Percentiles rank a stretch among this genome's conserved stretches.
phyloP scores from a whole-genome alignment of 53 echinoderm and acorn worm genomes.

The Hippasteria phrygiana region DNA sequence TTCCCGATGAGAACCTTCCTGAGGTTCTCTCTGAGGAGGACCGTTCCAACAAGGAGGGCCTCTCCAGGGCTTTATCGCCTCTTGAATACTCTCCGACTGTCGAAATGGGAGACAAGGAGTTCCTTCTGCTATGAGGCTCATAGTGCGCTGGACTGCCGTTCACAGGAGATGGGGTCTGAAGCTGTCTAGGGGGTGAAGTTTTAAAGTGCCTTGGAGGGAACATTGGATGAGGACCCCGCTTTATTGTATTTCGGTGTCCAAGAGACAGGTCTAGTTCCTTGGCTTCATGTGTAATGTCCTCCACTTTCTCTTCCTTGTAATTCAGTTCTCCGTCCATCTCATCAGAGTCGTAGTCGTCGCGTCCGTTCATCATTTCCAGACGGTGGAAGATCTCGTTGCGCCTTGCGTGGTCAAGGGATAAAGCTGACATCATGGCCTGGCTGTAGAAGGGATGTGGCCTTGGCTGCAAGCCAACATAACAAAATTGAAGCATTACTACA shows the following conservation, averaged over 20 bases:
- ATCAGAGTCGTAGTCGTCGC: slow-evolving; percentile 35
- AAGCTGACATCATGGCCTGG: slow-evolving; percentile 36
- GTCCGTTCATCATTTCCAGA: slow-evolving; percentile 50
- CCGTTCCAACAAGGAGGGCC: background rate
- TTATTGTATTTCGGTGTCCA: slow-evolving; percentile 6
- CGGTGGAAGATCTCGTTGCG: slow-evolving; percentile 40
- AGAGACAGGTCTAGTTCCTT: slow-evolving; percentile 24
- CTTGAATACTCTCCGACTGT: slow-evolving; percentile 9
- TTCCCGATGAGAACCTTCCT: background rate
- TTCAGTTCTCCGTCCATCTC: slow-evolving; percentile 42
- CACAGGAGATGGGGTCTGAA: slow-evolving; percentile 8
- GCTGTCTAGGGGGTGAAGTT: background rate
- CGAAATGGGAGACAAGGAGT: slow-evolving; percentile 32
- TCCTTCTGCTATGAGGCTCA: slow-evolving; percentile 39
- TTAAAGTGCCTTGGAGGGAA: slow-evolving; percentile 11
- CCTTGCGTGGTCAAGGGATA: slow-evolving; percentile 23
- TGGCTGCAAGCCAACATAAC: background rate
- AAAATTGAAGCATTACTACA: background rate
- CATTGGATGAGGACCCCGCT: slow-evolving; percentile 5
- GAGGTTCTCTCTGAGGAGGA: background rate
- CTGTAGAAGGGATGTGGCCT: slow-evolving; percentile 55
- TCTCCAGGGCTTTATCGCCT: slow-evolving; percentile 3
- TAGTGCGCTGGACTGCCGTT: slow-evolving; percentile 35
- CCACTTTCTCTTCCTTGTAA: background rate
- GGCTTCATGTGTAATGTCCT: background rate